These are phyloP conservation scores for Bedellia somnulentella DNA, from an alignment of 2,888 invertebrate species.

Conservation along the genomic window DNA sequence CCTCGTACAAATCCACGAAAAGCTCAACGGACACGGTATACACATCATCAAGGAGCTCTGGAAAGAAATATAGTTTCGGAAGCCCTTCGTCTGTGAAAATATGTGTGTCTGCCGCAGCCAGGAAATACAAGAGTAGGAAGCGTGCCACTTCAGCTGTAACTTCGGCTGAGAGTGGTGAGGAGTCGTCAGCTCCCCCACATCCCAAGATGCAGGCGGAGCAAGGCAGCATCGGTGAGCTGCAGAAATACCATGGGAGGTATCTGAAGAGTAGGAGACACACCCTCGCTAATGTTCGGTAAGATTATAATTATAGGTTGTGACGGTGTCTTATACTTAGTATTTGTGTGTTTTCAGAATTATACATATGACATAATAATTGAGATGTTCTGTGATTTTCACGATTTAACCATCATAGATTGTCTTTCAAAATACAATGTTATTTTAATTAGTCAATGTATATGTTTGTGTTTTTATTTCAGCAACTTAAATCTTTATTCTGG, in stretches of 20 bases:
- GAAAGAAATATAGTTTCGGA: slow-evolving; percentile 52
- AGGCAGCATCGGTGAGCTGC: slow-evolving; percentile 87
- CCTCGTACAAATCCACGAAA: slow-evolving; percentile 52
- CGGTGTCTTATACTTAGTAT: slow-evolving; percentile 16
- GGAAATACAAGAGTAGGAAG: slow-evolving; percentile 50
- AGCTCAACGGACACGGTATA: slow-evolving; percentile 55
- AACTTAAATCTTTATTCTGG: no score
- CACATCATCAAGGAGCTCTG: slow-evolving; percentile 49
- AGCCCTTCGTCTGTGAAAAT: slow-evolving; percentile 63
- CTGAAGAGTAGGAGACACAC: slow-evolving; percentile 86
- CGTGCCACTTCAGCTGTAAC: slow-evolving; percentile 42
- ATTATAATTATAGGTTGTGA: no score
- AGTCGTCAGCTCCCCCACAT: slow-evolving; percentile 29
- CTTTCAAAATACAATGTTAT: no score
- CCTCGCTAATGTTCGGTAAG: slow-evolving; percentile 91
- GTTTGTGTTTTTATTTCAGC: no score
- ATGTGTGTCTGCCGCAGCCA: slow-evolving; percentile 57
- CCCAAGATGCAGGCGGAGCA: slow-evolving; percentile 90
- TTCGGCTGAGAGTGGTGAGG: slow-evolving; percentile 31
- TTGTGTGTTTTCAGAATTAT: no score
- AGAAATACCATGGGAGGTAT: slow-evolving; percentile 85
- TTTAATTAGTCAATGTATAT: no score
- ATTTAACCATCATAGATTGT: no score
- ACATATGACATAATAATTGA: no score
- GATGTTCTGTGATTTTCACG: no score